These are phyloP conservation scores for Megalopta genalis DNA, from an alignment of 1,140 invertebrate genomes.

Conservation along the genomic window DNA sequence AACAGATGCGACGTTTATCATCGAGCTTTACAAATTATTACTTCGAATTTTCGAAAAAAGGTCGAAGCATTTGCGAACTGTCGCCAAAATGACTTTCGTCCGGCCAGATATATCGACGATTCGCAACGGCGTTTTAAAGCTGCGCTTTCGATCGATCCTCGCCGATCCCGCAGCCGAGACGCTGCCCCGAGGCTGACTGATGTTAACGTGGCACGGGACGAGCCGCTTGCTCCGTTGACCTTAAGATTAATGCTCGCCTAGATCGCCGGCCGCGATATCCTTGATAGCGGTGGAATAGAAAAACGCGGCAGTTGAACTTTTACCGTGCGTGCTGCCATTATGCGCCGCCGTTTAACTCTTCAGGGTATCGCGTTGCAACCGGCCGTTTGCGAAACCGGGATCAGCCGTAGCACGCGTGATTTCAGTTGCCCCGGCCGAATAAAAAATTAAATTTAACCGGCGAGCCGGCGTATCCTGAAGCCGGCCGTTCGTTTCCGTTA, in stretches of 20 bases:
- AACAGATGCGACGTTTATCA: too few relatives aligned
- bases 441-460: conserved; percentile 3
- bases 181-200: conserved; percentile 20
- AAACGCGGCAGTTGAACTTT: conserved; percentile 13
- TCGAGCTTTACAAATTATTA: too few relatives aligned
- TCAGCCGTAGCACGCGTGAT: not conserved
- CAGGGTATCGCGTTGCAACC: not conserved
- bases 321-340: conserved; percentile 7
- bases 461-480: not conserved
- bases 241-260: conserved; percentile 48
- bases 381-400: not conserved
- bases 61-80: too few relatives aligned
- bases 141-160: conserved; percentile 45
- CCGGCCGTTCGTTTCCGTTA: not conserved
- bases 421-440: not conserved
- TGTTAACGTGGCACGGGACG: conserved; percentile 43
- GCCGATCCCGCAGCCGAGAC: conserved; percentile 38
- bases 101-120: too few relatives aligned
- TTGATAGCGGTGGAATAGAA: conserved; percentile 25
- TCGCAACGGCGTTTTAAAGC: not conserved
- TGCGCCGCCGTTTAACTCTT: not conserved
- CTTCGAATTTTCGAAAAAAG: too few relatives aligned
- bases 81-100: too few relatives aligned
- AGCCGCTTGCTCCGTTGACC: conserved; percentile 20
- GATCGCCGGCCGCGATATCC: conserved; percentile 22